Base-by-base conservation (phyloP, 2,797 vertebrate genomes). In the Leucoraja ocellata region DNA sequence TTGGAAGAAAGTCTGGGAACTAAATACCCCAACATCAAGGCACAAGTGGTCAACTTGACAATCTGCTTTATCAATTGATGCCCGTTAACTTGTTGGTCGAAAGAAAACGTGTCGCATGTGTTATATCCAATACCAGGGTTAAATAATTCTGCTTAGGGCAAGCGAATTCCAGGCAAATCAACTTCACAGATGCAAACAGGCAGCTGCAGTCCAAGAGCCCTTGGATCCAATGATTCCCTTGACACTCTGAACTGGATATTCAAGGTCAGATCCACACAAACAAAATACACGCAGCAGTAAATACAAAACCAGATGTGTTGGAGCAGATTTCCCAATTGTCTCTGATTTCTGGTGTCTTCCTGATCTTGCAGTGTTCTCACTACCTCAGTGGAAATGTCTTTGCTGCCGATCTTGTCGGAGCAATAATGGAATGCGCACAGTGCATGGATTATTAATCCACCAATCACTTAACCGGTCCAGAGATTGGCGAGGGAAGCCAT, bases 141-240 rank as follows among this genome's bases (percentile, higher is more conserved):
- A 88, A 88, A 65, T 36, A 36, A 88, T 88, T 88, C 84, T 68
- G 61, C 63, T 88, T 88, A 18, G n/a, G n/a, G 61, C 18, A 63
- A 16, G 84, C 2, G n/a, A 88, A 32, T 88, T 88, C 84, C 84
- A 88, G 46, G 63, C 32, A 63, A 88, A 88, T 88, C n/a, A 88
- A 68, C 61, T 88, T 32, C 14, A 32, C n/a, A 32, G 61, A 88
- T 88, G 63, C 63, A 88, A 68, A 36, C 65, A 68, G 32, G 84
- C 84, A 88, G 84, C 84, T 88, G 84, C 32, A 63, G 16, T 88
- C 32, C 61, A 88, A 65, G 61, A 88, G 11, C 2, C 61, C 61
- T 36, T 36, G 14, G 63, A 68, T 36, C 84, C 84, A 88, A 68
- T 88, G n/a, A 68, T 88, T 18, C 84, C n/a, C 84, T 88, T 88